Base-by-base conservation (phyloP, 2,113 vertebrate species). In the Desmodus rotundus region DNA sequence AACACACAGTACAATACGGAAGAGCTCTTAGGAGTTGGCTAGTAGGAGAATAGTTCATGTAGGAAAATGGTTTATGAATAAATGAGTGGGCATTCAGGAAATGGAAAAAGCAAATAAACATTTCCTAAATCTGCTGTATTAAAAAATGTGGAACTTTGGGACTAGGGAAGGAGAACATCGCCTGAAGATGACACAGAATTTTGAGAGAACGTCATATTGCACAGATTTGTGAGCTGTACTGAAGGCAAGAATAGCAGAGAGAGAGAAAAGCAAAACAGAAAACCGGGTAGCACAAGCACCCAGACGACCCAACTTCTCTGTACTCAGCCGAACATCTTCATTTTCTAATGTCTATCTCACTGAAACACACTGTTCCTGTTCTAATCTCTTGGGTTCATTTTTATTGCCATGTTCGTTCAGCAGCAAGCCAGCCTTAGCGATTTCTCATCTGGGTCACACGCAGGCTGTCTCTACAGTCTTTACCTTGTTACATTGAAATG, bases 271-370 rank as follows among this genome's bases (percentile, higher is more conserved):
- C 12, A 26, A 58, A 4, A 16, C 22, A 31, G 63, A 17, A 38
- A 8, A 2, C 1, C 9, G 22, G 4, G 4, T 0, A n/a, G 1
- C 38, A 5, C 11, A 36, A 20, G 17, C 26, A 19, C n/a, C 28
- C 19, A 65, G 14, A 43, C 15, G 28, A 0, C 7, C 17, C 11
- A n/a, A 16, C 3, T 45, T 76, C 54, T 38, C 17, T 28, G 0
- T 10, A 41, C 3, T 81, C 72, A n/a, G 1, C 33, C 41, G 47
- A 47, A 84, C 36, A 12, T 81, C 50, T 22, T 83, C 36, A 36
- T 58, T 89, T 88, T 4, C 47, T 70, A 19, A 36, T 67, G 72
- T 65, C 36, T 73, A 1, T 41, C 8, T 90, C 87, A 81, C 1
- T 36, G 67, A 88, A 88, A 81, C 4, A 14, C 31, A 41, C 47